Percentiles rank a stretch among this genome's conserved stretches.
Conservation (phyloP, 2,113 vertebrate species). For the Sialia sialis region DNA sequence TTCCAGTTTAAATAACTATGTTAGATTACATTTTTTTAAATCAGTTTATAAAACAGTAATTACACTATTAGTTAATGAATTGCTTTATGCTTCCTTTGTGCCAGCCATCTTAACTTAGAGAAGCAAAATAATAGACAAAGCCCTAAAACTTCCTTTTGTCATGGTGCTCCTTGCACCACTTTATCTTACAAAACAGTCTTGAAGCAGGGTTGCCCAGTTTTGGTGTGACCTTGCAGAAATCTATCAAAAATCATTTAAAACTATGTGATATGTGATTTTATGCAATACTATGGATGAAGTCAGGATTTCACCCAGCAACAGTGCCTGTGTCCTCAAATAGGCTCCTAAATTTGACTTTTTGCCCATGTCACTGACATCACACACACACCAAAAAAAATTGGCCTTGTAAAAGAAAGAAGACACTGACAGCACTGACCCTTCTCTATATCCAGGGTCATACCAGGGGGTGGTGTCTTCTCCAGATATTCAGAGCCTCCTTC, state of each 20-base stretch:
- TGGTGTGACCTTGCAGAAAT: background rate
- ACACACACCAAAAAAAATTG: background rate
- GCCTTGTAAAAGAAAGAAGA: background rate
- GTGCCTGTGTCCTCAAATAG: background rate
- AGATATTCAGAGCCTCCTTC: background rate
- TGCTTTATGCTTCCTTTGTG: background rate
- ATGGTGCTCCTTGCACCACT: background rate
- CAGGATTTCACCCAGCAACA: background rate
- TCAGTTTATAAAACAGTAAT: background rate
- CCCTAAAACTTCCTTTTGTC: background rate
- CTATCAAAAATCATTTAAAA: background rate
- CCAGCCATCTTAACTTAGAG: background rate
- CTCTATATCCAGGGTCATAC: background rate
- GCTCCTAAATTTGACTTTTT: background rate
- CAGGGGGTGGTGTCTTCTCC: background rate
- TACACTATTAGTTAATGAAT: background rate
- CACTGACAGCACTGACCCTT: background rate
- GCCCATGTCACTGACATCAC: background rate
- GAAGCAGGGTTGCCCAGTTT: background rate
- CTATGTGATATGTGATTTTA: background rate
- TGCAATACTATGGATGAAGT: background rate
- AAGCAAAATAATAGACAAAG: background rate
- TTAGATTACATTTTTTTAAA: background rate
- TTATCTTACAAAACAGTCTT: background rate
- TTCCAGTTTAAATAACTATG: background rate